A percentile compares a stretch with the other conserved stretches of the same genome.
Evolutionary conservation across 1,140 invertebrate species (phyloP).

Genomic region (Hyles euphorbiae): DNA sequence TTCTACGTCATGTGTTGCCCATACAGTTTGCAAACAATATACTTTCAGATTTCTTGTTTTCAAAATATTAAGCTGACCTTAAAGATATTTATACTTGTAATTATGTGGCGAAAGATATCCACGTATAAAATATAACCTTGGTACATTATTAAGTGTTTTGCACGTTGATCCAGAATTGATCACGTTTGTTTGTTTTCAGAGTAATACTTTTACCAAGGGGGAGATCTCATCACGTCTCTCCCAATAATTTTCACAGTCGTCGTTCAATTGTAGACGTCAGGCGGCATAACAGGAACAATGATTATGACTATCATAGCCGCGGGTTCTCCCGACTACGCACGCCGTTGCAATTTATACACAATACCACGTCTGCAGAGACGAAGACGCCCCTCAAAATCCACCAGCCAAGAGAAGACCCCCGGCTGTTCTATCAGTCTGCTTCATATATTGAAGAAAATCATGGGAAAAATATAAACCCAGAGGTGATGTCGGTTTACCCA

Average conservation of each 20-base stretch:
- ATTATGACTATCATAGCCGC: constrained; percentile 57
- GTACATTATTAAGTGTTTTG: no score
- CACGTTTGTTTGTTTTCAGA: constrained; percentile 20
- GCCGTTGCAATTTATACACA: constrained; percentile 31
- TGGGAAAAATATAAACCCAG: constrained; percentile 40
- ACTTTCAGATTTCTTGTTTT: constrained; percentile 1
- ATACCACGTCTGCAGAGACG: constrained; percentile 23
- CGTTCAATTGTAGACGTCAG: constrained; percentile 20
- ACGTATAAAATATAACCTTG: no score
- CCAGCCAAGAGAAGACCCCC: constrained; percentile 58
- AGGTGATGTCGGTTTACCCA: constrained; percentile 46
- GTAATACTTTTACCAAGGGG: constrained; percentile 26
- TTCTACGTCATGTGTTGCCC: not conserved
- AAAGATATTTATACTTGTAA: not conserved
- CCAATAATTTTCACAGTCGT: constrained; percentile 18
- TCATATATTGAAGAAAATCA: constrained; percentile 55
- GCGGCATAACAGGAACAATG: constrained; percentile 33
- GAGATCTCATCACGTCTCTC: constrained; percentile 10
- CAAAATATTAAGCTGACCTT: not conserved
- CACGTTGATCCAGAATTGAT: not conserved
- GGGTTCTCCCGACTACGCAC: constrained; percentile 30
- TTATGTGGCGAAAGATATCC: no score
- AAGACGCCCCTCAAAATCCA: constrained; percentile 38
- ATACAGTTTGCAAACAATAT: not conserved
- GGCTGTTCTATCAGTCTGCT: constrained; percentile 61